Evolutionary conservation across 2,888 invertebrate species (phyloP), one percentile per base, ranked within the genome.

Genomic region (Patella caerulea): DNA sequence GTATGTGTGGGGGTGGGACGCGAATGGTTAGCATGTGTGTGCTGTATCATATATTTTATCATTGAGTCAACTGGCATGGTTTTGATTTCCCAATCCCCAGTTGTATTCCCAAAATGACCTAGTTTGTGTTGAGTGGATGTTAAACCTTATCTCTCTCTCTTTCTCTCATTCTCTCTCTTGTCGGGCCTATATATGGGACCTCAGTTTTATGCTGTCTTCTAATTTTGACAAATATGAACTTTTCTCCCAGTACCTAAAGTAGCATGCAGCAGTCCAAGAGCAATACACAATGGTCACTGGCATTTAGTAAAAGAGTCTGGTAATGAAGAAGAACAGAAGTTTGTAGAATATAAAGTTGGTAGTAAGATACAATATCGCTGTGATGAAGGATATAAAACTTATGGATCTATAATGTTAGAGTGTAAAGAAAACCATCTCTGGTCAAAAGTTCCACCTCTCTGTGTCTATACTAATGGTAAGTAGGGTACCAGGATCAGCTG

Each of bases 331-430:
- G 24, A 65, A 11, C 17, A 75, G 29, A 72, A 78, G 54, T 78
- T 79, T 65, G 81, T 73, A 54, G 77, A 79, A 59, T 86, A 81
- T 78, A 78, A 79, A 14, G 83, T 87, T 19, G 88, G 89, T 3
- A 81, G 86, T 29, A 80, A 93, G 79, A 94, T 95, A 7, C 93
- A 94, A 85, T 96, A 96, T 91, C 94, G 94, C 86, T 98, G 97
- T 91, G 95, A 95, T 78, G 93, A 94, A 15, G 97, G 97, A 52
- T 96, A 94, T 92, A 94, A 94, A 83, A 93, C 97, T 76, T 94
- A 95, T 83, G 97, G 97, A 11, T 93, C 95, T 3, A 93, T 95
- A 70, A 94, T 95, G 87, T 94, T 97, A 83, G 95, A 95, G 65
- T 97, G 97, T 59, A 78, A 72, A 3, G 71, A 77, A 15, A 54